A percentile compares a stretch with the other conserved stretches of the same genome.
Conservation (phyloP, 2,797 vertebrate genomes). For the Anabacerthia variegaticeps region DNA sequence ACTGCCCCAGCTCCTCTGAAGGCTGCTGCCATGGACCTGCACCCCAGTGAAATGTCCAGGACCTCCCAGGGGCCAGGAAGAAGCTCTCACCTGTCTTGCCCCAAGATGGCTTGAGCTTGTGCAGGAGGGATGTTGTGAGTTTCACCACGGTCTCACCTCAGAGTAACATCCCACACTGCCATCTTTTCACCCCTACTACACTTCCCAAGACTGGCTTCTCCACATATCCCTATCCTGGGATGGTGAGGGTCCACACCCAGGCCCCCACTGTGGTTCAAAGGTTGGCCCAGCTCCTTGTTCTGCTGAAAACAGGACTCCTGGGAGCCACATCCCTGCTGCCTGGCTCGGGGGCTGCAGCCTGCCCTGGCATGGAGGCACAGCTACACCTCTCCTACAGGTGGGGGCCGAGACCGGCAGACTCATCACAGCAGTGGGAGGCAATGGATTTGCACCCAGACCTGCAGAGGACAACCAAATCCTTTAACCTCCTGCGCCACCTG, state of each 20-base stretch:
- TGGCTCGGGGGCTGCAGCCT: not conserved
- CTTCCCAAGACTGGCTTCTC: not conserved
- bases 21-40: not conserved
- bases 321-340: not conserved
- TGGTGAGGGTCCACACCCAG: too few species aligned
- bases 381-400: rapidly evolving
- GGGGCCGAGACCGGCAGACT: not conserved
- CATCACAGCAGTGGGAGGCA: not conserved
- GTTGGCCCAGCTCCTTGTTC: not conserved
- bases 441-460: not conserved
- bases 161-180: too few species aligned
- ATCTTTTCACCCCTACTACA: not conserved
- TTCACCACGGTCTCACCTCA: not conserved
- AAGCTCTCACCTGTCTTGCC: not conserved
- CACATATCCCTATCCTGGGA: rapidly evolving
- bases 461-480: not conserved
- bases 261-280: rapidly evolving
- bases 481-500: conserved; percentile 64
- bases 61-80: not conserved
- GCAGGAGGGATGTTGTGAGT: not conserved
- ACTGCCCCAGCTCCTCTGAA: not conserved
- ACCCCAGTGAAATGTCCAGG: not conserved
- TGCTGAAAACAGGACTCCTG: not conserved
- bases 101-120: rapidly evolving
- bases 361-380: rapidly evolving